Base-by-base conservation (phyloP, 2,888 invertebrate genomes). In the Calliphora vomitoria region DNA sequence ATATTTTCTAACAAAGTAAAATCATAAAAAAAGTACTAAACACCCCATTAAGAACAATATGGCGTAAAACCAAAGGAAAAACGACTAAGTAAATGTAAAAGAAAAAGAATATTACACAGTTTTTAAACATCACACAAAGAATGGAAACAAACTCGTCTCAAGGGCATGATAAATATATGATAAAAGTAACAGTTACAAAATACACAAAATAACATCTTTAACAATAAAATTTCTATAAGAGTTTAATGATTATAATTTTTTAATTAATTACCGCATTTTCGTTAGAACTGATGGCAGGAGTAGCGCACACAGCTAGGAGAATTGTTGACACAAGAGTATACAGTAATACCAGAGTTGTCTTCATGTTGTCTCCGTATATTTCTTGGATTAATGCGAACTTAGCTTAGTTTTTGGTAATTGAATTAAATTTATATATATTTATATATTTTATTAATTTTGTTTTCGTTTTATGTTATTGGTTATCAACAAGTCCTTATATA, bases 211-310 rank as follows among this genome's bases (percentile, higher is more conserved):
- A n/a, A n/a, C n/a, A n/a, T n/a, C n/a, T n/a, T n/a, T n/a, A n/a
- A n/a, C n/a, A n/a, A n/a, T 55, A 44, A 38, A 64, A n/a, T n/a
- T 4, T 11, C 3, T 55, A 15, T 47, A 55, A 71, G 15, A 71
- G 3, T 18, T 35, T 35, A 0, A 31, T 47, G 13, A 44, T 20
- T 35, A 11, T 41, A 53, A 44, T 58, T 35, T 78, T 58, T 62
- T 53, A 60, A 66, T 55, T 89, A 87, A 90, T 93, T 92, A 93
- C 93, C 93, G 91, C 88, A 88, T 93, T 92, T 72, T 92, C 92
- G 86, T 89, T 92, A 79, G 92, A 91, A 82, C 91, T 91, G 44
- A 92, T 90, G 38, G 92, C 91, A 81, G 93, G 92, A 86, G 91
- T 92, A 72, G 92, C 92, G 10, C 88, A 89, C 64, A 90, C 91